Evolutionary conservation across 2,113 vertebrate genomes (phyloP), one percentile per base, ranked within the genome.

Genomic region (Dicrurus megarhynchus): DNA sequence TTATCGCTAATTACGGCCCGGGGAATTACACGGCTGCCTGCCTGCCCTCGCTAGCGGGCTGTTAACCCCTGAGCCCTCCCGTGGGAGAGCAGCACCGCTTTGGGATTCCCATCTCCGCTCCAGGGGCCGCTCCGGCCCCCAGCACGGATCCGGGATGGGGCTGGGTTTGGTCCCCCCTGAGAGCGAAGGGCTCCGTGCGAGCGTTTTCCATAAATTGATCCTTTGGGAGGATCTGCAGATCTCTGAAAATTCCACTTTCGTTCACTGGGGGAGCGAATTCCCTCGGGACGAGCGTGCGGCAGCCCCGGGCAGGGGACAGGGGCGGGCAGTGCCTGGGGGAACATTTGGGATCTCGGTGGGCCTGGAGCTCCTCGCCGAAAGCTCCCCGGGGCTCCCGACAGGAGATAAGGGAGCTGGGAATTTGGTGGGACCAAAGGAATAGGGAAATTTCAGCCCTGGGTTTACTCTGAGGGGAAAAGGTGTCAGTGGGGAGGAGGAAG

Each of bases 1-100:
- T 86, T 77, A 14, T 91, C 81, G 1, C 92, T 96, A 93, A 96
- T 96, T 93, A 86, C 1, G 55, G 85, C 8, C 61, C 15, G 47
- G 85, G 46, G n/a, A 93, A 89, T 96, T 91, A 93, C 85, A 85
- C 73, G 89, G 65, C 47, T 75, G 93, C 24, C 53, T 77, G 56
- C 0, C 37, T 49, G 56, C 56, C 57, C 32, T 70, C 32, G 8
- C 67, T 65, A 68, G 65, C 80, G 84, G 92, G 24, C 81, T 87
- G 44, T 80, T 88, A 89, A 82, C 82, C 52, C 86, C 84, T 6
- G n/a, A 59, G 49, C 67, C 63, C 61, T 32, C 28, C 67, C 77
- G 47, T 8, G 75, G 35, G 46, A 21, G 13, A 32, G 37, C 70
- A 17, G 47, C 69, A 23, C 6, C 65, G 60, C 56, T 22, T 50